Percentiles rank a stretch among this genome's conserved stretches.
phyloP scores from a whole-genome alignment of 2,888 invertebrate genomes.

The Orthosia incerta region DNA sequence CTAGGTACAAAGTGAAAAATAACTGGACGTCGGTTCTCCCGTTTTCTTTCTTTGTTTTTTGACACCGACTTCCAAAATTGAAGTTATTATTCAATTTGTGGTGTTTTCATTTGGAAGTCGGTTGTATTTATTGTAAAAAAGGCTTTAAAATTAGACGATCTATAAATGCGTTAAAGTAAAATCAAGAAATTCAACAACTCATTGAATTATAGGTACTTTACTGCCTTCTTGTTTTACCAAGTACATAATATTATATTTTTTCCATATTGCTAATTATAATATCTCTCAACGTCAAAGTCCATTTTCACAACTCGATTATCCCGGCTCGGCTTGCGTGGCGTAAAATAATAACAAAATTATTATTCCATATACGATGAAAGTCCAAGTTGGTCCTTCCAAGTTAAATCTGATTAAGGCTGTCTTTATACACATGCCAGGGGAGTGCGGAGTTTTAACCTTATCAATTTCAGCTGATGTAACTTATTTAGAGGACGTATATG shows the following conservation, averaged over 20 bases:
- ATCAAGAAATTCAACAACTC: no score
- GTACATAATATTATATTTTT: neutral
- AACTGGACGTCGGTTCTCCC: no score
- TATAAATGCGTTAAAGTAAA: no score
- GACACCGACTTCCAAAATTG: no score
- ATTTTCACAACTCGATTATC: slow-evolving; percentile 10
- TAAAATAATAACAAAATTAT: slow-evolving; percentile 41
- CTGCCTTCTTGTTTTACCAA: no score
- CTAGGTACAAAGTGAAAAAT: no score
- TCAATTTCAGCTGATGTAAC: slow-evolving; percentile 19
- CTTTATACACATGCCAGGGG: slow-evolving; percentile 13
- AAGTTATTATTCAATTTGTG: no score
- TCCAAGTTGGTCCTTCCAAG: slow-evolving; percentile 29
- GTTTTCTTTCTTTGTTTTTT: no score
- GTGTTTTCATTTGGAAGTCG: no score
- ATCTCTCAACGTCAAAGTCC: neutral
- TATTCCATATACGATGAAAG: slow-evolving; percentile 43
- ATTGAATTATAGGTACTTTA: no score
- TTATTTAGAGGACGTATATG: slow-evolving; percentile 12
- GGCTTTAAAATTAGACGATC: no score
- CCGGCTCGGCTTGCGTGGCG: neutral
- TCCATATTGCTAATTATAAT: slow-evolving; percentile 2
- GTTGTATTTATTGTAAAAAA: no score
- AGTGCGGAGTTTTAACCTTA: slow-evolving; percentile 39
- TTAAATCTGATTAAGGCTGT: slow-evolving; percentile 38